Conservation (phyloP, 2,797 vertebrate species). For the Semaprochilodus insignis region DNA sequence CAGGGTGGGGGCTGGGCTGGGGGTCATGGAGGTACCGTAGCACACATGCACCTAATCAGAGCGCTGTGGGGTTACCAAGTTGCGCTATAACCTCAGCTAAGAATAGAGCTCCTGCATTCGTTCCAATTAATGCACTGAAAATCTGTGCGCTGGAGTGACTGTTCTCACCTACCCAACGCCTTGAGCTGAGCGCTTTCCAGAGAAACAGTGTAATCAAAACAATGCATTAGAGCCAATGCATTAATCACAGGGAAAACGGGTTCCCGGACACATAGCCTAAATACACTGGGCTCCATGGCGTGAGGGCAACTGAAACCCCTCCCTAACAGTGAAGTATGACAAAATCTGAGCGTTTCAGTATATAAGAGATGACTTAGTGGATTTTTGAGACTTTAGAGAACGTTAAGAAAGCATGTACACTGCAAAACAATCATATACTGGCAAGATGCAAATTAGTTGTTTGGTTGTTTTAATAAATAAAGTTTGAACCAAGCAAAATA, state of each 20-base stretch:
- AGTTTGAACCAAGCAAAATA: background rate
- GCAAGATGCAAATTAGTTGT: background rate
- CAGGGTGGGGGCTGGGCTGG: constrained; percentile 34
- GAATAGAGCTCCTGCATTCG: constrained; percentile 27
- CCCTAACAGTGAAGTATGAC: background rate
- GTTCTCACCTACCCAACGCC: background rate
- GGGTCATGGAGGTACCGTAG: constrained; percentile 30
- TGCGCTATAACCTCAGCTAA: constrained; percentile 16
- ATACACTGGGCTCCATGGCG: constrained; percentile 21
- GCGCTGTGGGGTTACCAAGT: background rate
- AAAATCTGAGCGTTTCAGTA: background rate
- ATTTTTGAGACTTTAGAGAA: background rate
- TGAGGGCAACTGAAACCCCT: constrained; percentile 11
- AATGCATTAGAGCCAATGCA: constrained; percentile 22
- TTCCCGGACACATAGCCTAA: constrained; percentile 42
- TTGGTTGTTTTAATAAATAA: background rate
- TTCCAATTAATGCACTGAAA: background rate
- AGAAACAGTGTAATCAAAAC: constrained; percentile 20
- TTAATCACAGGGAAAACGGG: constrained; percentile 28
- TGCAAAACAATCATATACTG: background rate
- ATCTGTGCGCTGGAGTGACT: background rate
- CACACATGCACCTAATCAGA: constrained; percentile 52
- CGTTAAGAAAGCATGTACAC: background rate
- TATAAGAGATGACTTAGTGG: background rate
- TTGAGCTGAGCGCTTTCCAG: background rate